Evolutionary conservation across 1,140 invertebrate species (phyloP).

Genomic region (Aphelenchoides besseyi): DNA sequence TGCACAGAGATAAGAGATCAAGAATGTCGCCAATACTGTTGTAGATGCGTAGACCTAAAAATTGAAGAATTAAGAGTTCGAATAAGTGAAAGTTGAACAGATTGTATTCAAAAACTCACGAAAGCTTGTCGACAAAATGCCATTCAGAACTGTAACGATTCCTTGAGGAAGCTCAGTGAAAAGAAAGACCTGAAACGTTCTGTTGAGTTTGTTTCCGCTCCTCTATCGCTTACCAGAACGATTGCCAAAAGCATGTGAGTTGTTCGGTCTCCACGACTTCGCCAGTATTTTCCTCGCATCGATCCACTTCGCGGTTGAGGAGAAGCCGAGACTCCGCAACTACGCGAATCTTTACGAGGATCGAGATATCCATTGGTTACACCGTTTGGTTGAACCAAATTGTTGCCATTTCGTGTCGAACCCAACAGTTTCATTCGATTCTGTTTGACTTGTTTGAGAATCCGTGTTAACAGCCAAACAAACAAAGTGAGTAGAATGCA

Average conservation of each 20-base stretch:
- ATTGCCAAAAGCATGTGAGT: slow-evolving; percentile 58
- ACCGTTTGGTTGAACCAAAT: slow-evolving; percentile 24
- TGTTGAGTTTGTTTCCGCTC: no score
- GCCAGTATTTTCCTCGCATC: neutral
- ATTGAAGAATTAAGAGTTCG: neutral
- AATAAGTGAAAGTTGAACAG: neutral
- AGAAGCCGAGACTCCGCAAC: neutral
- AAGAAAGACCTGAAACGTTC: slow-evolving; percentile 39
- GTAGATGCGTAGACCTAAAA: neutral
- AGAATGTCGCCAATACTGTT: slow-evolving; percentile 54
- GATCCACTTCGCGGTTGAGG: neutral
- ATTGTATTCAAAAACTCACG: slow-evolving; percentile 37
- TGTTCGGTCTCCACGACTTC: slow-evolving; percentile 50
- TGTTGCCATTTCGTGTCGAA: slow-evolving; percentile 23
- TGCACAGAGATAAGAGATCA: slow-evolving; percentile 57
- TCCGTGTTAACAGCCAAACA: slow-evolving; percentile 54
- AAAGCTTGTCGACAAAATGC: slow-evolving; percentile 53
- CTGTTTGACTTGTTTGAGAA: slow-evolving; percentile 54
- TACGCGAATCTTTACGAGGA: slow-evolving; percentile 10
- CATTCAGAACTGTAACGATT: slow-evolving; percentile 54
- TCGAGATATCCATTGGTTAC: neutral
- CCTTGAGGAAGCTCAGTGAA: slow-evolving; percentile 57
- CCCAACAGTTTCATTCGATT: slow-evolving; percentile 43
- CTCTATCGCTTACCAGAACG: no score
- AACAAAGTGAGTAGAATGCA: slow-evolving; percentile 53